These are phyloP conservation scores for Sisyra nigra DNA, from an alignment of 2,888 invertebrate species.

Conservation along the genomic window DNA sequence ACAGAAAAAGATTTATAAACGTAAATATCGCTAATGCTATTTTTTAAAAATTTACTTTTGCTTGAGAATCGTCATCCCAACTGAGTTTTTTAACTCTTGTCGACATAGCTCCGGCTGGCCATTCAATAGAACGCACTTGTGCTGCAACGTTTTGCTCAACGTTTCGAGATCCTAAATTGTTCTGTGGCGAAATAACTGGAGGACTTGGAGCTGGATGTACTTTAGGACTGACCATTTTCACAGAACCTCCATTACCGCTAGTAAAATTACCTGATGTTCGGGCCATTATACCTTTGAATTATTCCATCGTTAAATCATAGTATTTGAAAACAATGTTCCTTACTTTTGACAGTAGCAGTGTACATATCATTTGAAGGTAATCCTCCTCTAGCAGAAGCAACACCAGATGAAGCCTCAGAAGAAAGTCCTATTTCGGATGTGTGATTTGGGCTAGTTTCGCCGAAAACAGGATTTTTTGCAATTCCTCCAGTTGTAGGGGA, in stretches of 20 bases:
- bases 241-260: slow-evolving; percentile 15
- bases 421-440: background rate
- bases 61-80: slow-evolving; percentile 48
- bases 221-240: slow-evolving; percentile 26
- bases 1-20: slow-evolving; percentile 2
- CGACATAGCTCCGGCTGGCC: slow-evolving; percentile 53
- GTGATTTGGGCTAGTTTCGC: slow-evolving; percentile 29
- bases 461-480: slow-evolving; percentile 7
- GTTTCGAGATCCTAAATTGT: slow-evolving; percentile 1
- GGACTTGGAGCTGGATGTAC: slow-evolving; percentile 29
- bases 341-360: slow-evolving; percentile 41
- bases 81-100: slow-evolving; percentile 61
- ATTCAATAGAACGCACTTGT: slow-evolving; percentile 32
- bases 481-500: background rate
- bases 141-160: slow-evolving; percentile 13
- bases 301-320: background rate
- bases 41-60: slow-evolving; percentile 13
- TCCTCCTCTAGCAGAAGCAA: slow-evolving; percentile 24
- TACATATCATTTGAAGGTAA: slow-evolving; percentile 29
- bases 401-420: slow-evolving; percentile 15
- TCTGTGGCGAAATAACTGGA: slow-evolving; percentile 11
- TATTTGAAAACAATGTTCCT: slow-evolving; percentile 15
- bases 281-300: slow-evolving; percentile 29
- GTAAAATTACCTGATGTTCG: slow-evolving; percentile 23
- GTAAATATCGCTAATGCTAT: slow-evolving; percentile 18